Evolutionary conservation across 53 echinoderm and acorn worm species (phyloP).

Genomic region (Temnopleurus reevesii): DNA sequence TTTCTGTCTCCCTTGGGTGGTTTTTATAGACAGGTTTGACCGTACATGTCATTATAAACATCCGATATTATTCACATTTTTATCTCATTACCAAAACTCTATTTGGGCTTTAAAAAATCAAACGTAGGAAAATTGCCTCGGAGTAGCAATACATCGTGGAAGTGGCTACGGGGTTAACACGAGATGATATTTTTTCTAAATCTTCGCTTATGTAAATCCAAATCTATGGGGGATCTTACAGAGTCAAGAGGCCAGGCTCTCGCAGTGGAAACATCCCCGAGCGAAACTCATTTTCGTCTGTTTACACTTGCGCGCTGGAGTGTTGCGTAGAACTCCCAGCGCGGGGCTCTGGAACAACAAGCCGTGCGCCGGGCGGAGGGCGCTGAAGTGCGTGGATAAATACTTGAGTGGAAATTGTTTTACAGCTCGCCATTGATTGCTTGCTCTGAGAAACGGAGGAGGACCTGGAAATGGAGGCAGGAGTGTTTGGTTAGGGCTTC

Average conservation of each 20-base stretch:
- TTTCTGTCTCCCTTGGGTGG: too few relatives aligned
- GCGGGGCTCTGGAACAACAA: slow-evolving; percentile 20
- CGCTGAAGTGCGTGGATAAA: slow-evolving; percentile 29
- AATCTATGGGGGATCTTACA: slow-evolving; percentile 8
- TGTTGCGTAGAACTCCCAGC: slow-evolving; percentile 11
- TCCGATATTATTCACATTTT: too few relatives aligned
- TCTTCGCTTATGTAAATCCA: slow-evolving; percentile 4
- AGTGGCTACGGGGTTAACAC: slow-evolving; percentile 8
- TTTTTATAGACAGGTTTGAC: too few relatives aligned
- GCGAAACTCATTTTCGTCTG: slow-evolving; percentile 41
- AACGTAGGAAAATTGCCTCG: too few relatives aligned
- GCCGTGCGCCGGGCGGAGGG: neutral
- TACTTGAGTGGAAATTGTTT: slow-evolving; percentile 47
- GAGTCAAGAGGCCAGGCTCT: slow-evolving; percentile 10
- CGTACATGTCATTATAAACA: too few relatives aligned
- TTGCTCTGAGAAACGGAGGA: neutral
- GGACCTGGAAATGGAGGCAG: neutral
- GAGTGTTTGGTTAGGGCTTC: slow-evolving; percentile 28
- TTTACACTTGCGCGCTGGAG: slow-evolving; percentile 26
- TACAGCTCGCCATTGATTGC: slow-evolving; percentile 40
- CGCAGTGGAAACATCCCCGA: slow-evolving; percentile 19
- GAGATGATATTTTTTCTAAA: slow-evolving; percentile 7
- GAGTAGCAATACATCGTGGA: neutral
- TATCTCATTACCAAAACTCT: too few relatives aligned
- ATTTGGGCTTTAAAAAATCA: too few relatives aligned